phyloP scores from a whole-genome alignment of 2,113 vertebrate genomes.

The Labeo rohita region DNA sequence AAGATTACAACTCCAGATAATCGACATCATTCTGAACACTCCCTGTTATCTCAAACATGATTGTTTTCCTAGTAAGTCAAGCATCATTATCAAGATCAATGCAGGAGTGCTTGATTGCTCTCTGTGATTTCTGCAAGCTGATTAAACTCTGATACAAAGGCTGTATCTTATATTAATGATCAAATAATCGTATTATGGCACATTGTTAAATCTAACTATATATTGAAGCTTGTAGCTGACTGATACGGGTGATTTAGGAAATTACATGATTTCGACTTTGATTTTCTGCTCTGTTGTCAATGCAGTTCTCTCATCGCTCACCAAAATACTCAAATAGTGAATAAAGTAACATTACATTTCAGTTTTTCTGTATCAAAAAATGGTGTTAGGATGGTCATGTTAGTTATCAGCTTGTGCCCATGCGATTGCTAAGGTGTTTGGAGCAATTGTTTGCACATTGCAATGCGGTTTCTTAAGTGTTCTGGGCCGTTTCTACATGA shows the following conservation, averaged over 20 bases:
- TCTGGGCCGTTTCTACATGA: neutral
- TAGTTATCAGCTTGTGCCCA: neutral
- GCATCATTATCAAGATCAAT: constrained; percentile 27
- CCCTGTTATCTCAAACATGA: constrained; percentile 21
- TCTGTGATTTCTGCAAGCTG: constrained; percentile 10
- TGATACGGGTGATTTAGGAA: constrained; percentile 11
- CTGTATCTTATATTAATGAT: constrained; percentile 12
- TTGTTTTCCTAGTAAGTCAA: constrained; percentile 26
- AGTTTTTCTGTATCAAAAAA: neutral
- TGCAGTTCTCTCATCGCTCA: neutral
- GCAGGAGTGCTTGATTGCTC: constrained; percentile 14
- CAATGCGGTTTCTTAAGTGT: neutral
- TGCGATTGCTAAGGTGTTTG: neutral
- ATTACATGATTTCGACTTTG: neutral
- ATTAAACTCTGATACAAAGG: neutral
- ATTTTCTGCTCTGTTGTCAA: constrained; percentile 11
- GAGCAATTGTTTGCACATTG: neutral
- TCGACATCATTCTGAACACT: constrained; percentile 6
- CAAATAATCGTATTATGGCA: constrained; percentile 2
- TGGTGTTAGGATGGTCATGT: neutral
- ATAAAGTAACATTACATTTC: neutral
- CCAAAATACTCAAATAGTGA: neutral
- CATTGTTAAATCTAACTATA: constrained; percentile 2
- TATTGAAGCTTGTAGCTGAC: neutral
- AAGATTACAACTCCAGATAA: constrained; percentile 35